Base-by-base conservation (phyloP, 2,888 invertebrate genomes). In the Drosophila prolongata region DNA sequence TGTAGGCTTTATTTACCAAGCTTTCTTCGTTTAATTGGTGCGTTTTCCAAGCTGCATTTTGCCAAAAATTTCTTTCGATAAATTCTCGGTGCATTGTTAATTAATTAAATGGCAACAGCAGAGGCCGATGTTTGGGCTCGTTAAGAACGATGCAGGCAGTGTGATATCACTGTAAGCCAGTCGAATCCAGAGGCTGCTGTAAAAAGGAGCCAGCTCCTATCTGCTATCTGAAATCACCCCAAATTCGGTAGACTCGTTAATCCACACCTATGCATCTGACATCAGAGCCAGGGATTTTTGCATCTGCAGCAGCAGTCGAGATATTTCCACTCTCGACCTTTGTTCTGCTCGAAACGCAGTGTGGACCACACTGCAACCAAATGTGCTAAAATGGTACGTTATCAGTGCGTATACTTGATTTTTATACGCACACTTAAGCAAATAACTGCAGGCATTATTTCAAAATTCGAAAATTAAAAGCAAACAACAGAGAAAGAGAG, bases 401-500 rank as follows among this genome's bases (percentile, higher is more conserved):
- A 81, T 84, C 87, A 78, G 84, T 87, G 81, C 85, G 85, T 85
- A 85, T 87, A 81, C 87, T 85, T 80, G 87, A 85, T 85, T 85
- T 85, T 87, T 85, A 85, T 87, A 85, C 85, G 87, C 84, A 87
- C 82, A 87, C 87, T 85, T 85, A 85, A 87, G 87, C 85, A 85
- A 85, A 85, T 85, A 85, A 80, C 85, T 87, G 80, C 77, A 75
- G 82, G 87, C 85, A 80, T 85, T 85, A 85, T 85, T 82, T 82
- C 80, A 87, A 84, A 87, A 87, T 87, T 87, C 82, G 85, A 85
- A 85, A 85, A 85, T 85, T 85, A 85, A 85, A 85, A 85, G 87
- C 85, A 85, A 85, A 85, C 87, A 85, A 83, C 73, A 77, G 77
- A 77, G 79, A 78, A 46, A 24, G 37, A 11, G 35, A 40, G n/a